Evolutionary conservation across 2,888 invertebrate genomes (phyloP).

Genomic region (Pyrrhosoma nymphula): DNA sequence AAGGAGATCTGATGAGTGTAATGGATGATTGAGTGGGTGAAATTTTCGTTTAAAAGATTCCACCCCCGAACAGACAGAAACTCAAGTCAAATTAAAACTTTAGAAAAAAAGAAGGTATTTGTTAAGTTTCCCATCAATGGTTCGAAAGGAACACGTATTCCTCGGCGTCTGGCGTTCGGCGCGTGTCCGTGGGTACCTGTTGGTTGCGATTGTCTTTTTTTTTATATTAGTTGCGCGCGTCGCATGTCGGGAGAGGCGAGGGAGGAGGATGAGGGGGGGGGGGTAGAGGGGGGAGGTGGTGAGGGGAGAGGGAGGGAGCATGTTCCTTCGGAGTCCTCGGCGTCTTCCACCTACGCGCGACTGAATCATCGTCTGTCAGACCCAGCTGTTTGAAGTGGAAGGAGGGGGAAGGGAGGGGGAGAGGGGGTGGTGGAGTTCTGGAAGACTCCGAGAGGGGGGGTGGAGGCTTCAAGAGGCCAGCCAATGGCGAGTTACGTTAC

Average conservation of each 20-base stretch:
- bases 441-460: neutral
- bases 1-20: too few species aligned
- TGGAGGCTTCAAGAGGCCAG: neutral
- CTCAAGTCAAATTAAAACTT: too few species aligned
- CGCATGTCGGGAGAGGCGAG: neutral
- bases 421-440: neutral
- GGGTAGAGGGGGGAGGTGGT: neutral
- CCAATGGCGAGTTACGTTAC: neutral
- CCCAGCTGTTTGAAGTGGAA: constrained; percentile 16
- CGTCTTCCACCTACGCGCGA: constrained; percentile 15
- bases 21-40: too few species aligned
- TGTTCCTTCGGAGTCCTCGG: neutral
- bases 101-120: too few species aligned
- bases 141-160: neutral
- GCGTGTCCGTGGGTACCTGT: neutral
- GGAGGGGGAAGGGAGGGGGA: neutral
- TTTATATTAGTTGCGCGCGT: neutral
- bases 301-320: too few species aligned
- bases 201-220: neutral
- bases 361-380: constrained; percentile 25
- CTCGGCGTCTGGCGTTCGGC: neutral
- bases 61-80: too few species aligned
- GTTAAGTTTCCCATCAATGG: too few species aligned
- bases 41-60: too few species aligned
- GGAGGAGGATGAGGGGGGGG: neutral